These are phyloP conservation scores for Drosophila subquinaria DNA, from an alignment of 2,888 invertebrate genomes.

Conservation along the genomic window DNA sequence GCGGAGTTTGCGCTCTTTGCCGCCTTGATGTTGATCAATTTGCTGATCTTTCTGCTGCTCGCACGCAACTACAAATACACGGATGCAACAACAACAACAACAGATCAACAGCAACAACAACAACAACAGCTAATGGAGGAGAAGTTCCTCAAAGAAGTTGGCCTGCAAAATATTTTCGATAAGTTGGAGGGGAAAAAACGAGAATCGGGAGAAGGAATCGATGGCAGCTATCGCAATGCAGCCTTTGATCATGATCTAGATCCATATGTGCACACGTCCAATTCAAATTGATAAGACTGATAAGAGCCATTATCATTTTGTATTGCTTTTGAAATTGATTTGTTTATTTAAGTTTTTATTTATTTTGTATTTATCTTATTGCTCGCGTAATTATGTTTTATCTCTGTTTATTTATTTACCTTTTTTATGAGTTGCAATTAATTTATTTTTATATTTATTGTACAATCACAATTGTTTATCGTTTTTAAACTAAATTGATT, in stretches of 20 bases:
- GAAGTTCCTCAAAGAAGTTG: not conserved
- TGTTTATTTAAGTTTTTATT: not conserved
- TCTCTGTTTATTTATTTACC: not conserved
- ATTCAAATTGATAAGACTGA: not conserved
- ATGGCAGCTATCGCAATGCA: constrained; percentile 32
- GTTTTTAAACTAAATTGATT: not conserved
- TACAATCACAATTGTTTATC: not conserved
- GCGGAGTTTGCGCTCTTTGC: constrained; percentile 95
- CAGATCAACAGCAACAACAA: not conserved
- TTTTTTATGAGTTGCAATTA: not conserved
- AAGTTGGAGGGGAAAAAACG: not conserved
- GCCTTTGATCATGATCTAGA: constrained; percentile 31
- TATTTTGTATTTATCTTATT: not conserved
- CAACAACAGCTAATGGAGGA: not conserved
- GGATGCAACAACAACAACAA: constrained; percentile 24
- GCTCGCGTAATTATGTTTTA: not conserved
- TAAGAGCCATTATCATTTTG: not conserved
- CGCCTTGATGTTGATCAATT: constrained; percentile 93
- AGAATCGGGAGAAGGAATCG: not conserved
- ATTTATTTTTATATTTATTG: not conserved
- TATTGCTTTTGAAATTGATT: constrained; percentile 1
- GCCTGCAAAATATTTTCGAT: too few species aligned
- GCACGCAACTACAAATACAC: constrained; percentile 92
- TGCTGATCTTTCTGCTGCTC: constrained; percentile 92
- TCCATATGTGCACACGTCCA: not conserved